phyloP scores from a whole-genome alignment of 2,888 invertebrate genomes.

The Epistrophella euchroma region DNA sequence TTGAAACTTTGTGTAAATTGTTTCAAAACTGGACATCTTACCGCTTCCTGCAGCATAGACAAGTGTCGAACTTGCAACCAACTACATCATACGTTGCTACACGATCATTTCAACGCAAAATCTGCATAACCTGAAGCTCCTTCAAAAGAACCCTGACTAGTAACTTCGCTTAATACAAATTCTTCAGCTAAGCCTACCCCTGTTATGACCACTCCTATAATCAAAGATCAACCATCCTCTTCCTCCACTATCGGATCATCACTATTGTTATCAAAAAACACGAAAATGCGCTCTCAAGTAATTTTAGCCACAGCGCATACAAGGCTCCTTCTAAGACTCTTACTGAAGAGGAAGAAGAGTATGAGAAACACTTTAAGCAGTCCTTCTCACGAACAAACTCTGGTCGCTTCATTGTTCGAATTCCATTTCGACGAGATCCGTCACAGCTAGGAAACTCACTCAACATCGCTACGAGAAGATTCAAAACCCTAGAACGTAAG shows the following conservation, averaged over 20 bases:
- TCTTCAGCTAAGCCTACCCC: not conserved
- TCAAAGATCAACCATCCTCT: not conserved
- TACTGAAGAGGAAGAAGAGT: not conserved
- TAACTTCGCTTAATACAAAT: not conserved
- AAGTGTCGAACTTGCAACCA: not conserved
- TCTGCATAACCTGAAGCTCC: no score
- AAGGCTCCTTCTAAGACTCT: conserved; percentile 2
- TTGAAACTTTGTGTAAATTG: not conserved
- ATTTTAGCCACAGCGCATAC: not conserved
- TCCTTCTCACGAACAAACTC: conserved; percentile 6
- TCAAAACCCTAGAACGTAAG: conserved; percentile 9
- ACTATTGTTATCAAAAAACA: not conserved
- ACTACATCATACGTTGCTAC: no score
- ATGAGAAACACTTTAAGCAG: not conserved
- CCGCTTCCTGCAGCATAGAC: not conserved
- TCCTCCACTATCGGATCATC: not conserved
- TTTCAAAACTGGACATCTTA: not conserved
- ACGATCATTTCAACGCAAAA: no score
- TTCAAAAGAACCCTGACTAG: not conserved
- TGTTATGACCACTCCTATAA: conserved; percentile 9
- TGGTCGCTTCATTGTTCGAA: not conserved
- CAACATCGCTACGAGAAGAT: not conserved
- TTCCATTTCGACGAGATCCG: conserved; percentile 2
- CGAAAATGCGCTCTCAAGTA: not conserved
- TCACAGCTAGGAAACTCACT: not conserved